These are phyloP conservation scores for Triplophysa tibetana DNA, from an alignment of 2,113 vertebrate species.

Conservation along the genomic window DNA sequence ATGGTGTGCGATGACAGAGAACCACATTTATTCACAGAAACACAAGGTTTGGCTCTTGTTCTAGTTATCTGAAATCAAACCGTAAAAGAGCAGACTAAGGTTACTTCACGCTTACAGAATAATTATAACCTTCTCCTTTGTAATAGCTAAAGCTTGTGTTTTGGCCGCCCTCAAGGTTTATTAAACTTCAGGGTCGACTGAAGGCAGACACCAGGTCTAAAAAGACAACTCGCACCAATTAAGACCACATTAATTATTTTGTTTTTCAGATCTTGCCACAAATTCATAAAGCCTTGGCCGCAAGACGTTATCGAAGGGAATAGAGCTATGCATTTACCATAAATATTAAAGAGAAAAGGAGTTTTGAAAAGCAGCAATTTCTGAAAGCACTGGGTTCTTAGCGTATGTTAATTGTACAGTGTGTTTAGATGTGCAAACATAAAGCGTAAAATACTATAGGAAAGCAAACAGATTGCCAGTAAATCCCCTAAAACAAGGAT, in stretches of 20 bases:
- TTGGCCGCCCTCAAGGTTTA: constrained; percentile 52
- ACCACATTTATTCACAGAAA: neutral
- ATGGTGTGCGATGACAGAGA: neutral
- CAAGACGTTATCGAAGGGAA: constrained; percentile 25
- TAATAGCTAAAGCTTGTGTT: neutral
- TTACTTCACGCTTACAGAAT: neutral
- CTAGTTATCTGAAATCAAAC: neutral
- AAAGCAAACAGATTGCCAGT: constrained; percentile 55
- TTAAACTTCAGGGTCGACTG: constrained; percentile 56
- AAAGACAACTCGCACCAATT: constrained; percentile 58
- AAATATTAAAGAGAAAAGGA: constrained; percentile 33
- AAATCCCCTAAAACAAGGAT: constrained; percentile 63
- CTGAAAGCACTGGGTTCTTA: neutral
- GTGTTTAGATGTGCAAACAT: constrained; percentile 59
- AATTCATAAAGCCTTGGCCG: constrained; percentile 42
- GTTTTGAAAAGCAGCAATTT: neutral
- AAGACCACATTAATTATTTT: constrained; percentile 62
- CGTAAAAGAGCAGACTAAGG: neutral
- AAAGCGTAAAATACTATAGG: constrained; percentile 34
- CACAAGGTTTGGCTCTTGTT: neutral
- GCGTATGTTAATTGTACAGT: constrained; percentile 49
- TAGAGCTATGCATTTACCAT: constrained; percentile 43
- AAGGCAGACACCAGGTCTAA: constrained; percentile 46
- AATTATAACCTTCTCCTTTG: constrained; percentile 25
- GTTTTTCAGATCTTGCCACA: neutral